Evolutionary conservation across 37 sponge, comb jelly and placozoan species (phyloP).

Genomic region (Aplysina aerophoba): DNA sequence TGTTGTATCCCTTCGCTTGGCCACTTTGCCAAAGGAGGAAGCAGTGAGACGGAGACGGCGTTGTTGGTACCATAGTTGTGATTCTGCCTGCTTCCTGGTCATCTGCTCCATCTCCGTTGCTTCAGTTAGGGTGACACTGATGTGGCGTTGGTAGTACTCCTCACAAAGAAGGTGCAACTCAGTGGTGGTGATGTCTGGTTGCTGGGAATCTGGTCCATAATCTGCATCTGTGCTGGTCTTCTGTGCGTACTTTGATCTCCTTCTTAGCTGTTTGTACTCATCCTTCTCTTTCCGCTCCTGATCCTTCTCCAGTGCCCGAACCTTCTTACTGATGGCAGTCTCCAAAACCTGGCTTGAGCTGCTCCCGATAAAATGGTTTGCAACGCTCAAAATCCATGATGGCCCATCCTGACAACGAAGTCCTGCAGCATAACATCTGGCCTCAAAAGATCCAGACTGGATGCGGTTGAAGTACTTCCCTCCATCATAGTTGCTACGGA

Average conservation of each 20-base stretch:
- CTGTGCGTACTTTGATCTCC: background rate
- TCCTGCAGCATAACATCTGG: constrained; percentile 31
- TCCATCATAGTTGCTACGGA: constrained; percentile 28
- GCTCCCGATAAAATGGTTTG: background rate
- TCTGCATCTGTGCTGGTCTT: background rate
- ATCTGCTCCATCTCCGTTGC: background rate
- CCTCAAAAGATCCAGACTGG: constrained; percentile 34
- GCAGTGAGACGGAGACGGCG: constrained; percentile 7
- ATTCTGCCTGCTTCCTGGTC: background rate
- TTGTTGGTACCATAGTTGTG: background rate
- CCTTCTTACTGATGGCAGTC: background rate
- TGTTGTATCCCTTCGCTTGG: constrained; percentile 38
- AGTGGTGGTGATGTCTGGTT: constrained; percentile 2
- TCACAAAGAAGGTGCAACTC: constrained; percentile 19
- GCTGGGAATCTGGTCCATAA: constrained; percentile 32
- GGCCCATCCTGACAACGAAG: constrained; percentile 33
- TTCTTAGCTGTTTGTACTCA: too few relatives aligned
- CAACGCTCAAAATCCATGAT: background rate
- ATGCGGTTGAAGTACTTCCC: constrained; percentile 37
- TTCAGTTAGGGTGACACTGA: background rate
- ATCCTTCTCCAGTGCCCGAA: background rate
- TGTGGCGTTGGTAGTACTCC: background rate
- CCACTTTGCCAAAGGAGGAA: constrained; percentile 24
- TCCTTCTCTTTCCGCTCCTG: background rate
- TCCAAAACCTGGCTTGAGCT: background rate